Percentiles rank a stretch among this genome's conserved stretches.
These are phyloP conservation scores for Piscicola geometra DNA, from an alignment of 2,888 invertebrate species.

Conservation along the genomic window DNA sequence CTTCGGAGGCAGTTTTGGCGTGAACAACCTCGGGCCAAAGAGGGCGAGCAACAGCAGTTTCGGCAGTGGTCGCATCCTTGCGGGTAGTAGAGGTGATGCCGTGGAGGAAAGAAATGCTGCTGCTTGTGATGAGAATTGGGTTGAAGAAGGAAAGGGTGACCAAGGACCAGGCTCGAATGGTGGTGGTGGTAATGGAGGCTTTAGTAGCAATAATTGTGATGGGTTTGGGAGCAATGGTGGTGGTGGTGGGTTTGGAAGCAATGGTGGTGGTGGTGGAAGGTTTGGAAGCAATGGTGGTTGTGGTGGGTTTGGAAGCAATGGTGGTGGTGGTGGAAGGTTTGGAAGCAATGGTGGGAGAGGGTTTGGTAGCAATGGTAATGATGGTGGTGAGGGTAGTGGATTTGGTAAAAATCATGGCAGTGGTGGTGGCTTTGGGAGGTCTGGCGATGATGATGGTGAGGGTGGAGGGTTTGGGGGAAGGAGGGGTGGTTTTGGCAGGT, in stretches of 20 bases:
- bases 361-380: slow-evolving; percentile 28
- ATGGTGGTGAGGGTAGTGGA: not conserved
- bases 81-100: too few relatives aligned
- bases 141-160: too few relatives aligned
- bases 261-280: not conserved
- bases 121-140: too few relatives aligned
- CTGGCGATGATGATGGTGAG: not conserved
- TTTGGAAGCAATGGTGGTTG: not conserved
- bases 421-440: not conserved
- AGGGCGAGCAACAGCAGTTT: too few relatives aligned
- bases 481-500: not conserved
- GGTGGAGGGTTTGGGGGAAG: slow-evolving; percentile 6
- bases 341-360: not conserved
- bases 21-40: too few relatives aligned
- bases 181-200: too few relatives aligned
- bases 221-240: not conserved
- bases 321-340: slow-evolving; percentile 28
- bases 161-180: too few relatives aligned
- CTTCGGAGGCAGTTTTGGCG: too few relatives aligned
- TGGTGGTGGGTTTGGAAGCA: slow-evolving; percentile 29
- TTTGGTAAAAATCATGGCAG: not conserved
- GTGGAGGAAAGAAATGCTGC: too few relatives aligned
- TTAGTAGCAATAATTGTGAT: not conserved
- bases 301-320: not conserved
- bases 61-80: too few relatives aligned